These are phyloP conservation scores for Hybos culiciformis DNA, from an alignment of 2,888 invertebrate genomes.

Conservation along the genomic window DNA sequence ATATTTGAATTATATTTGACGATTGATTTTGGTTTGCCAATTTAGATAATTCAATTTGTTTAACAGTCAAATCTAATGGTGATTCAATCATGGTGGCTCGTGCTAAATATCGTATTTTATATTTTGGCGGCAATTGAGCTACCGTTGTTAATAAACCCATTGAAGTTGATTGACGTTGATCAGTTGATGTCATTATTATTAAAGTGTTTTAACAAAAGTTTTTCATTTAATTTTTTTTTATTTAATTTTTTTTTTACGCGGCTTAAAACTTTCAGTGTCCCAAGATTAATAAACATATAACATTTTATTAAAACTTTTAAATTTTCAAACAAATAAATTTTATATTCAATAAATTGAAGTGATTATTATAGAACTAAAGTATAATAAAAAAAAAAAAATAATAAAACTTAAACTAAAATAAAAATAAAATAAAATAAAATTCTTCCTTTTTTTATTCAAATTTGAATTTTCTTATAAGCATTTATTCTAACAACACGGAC, in stretches of 20 bases:
- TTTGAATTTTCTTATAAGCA: too few species aligned
- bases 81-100: slow-evolving; percentile 31
- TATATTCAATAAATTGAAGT: too few species aligned
- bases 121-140: slow-evolving; percentile 33
- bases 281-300: too few species aligned
- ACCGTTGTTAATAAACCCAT: slow-evolving; percentile 35
- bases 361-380: neutral
- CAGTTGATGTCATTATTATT: too few species aligned
- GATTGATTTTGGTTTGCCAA: slow-evolving; percentile 13
- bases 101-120: slow-evolving; percentile 32
- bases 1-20: neutral
- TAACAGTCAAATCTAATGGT: slow-evolving; percentile 64
- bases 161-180: too few species aligned
- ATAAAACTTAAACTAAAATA: neutral
- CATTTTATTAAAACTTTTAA: too few species aligned
- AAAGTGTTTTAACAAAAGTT: too few species aligned
- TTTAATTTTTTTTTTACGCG: too few species aligned
- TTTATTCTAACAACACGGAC: slow-evolving; percentile 31
- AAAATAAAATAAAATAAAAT: neutral
- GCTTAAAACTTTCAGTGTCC: too few species aligned
- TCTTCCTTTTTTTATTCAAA: neutral
- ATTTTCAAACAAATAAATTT: too few species aligned
- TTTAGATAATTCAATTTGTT: slow-evolving; percentile 28
- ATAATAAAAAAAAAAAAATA: neutral
- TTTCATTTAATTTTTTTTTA: too few species aligned